Conservation (phyloP, 30 jellyfish, hydroid and myxozoan genomes). For the Hydractinia symbiolongicarpus region DNA sequence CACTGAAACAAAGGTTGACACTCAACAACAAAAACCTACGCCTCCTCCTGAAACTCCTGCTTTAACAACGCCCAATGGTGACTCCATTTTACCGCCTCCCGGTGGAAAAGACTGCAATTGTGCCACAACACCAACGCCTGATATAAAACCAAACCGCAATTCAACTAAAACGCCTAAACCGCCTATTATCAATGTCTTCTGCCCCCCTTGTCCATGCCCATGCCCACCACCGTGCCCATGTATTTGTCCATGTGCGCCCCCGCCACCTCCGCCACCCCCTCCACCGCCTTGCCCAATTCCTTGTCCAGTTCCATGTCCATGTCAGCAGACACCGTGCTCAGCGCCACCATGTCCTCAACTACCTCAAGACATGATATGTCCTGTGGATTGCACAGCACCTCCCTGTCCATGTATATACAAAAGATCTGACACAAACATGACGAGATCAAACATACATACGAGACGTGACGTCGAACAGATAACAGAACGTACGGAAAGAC, state of each 20-base stretch:
- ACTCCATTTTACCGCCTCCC: constrained; percentile 19
- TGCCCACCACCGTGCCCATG: constrained; percentile 93
- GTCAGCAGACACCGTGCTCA: constrained; percentile 39
- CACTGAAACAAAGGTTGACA: constrained; percentile 82
- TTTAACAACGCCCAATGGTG: constrained; percentile 26
- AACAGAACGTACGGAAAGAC: no score
- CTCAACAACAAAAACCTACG: constrained; percentile 82
- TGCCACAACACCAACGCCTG: constrained; percentile 54
- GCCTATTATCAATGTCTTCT: constrained; percentile 19
- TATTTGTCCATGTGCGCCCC: constrained; percentile 76
- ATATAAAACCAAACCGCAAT: not conserved
- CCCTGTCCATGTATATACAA: constrained; percentile 32
- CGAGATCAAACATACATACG: constrained; percentile 14
- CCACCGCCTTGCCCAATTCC: constrained; percentile 58
- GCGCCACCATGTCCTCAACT: constrained; percentile 20
- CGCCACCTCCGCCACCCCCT: constrained; percentile 56
- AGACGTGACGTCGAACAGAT: not conserved
- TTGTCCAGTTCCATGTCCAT: constrained; percentile 55
- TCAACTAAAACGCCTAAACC: constrained; percentile 17
- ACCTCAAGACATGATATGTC: constrained; percentile 5
- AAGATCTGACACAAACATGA: constrained; percentile 24
- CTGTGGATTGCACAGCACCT: constrained; percentile 26
- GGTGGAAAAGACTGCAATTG: constrained; percentile 27
- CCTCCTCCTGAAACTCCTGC: constrained; percentile 71
- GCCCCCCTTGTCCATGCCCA: constrained; percentile 82